Evolutionary conservation across 2,888 invertebrate species (phyloP).

Genomic region (Geotrupes spiniger): DNA sequence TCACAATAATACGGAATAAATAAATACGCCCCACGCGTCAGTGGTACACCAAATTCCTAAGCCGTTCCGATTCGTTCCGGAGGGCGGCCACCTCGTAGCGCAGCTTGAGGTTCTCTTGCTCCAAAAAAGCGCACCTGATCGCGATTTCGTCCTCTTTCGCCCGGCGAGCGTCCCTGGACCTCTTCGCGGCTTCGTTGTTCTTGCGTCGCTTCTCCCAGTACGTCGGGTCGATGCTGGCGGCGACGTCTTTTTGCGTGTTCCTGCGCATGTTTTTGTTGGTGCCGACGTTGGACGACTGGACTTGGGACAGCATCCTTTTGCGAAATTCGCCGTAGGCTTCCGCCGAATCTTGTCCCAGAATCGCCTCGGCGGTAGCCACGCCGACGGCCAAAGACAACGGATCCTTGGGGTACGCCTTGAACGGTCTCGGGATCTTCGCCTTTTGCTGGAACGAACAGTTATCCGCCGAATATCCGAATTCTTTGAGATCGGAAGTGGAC

Average conservation of each 20-base stretch:
- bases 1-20: constrained; percentile 1
- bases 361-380: constrained; percentile 47
- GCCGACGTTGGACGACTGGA: constrained; percentile 50
- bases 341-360: constrained; percentile 55
- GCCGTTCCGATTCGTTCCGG: constrained; percentile 35
- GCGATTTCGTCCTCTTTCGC: constrained; percentile 91
- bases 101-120: constrained; percentile 81
- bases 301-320: constrained; percentile 63
- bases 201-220: constrained; percentile 86
- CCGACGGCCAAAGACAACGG: constrained; percentile 60
- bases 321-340: constrained; percentile 73
- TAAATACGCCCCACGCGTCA: constrained; percentile 8
- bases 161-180: constrained; percentile 85
- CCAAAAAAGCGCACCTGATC: constrained; percentile 80
- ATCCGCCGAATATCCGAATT: constrained; percentile 7
- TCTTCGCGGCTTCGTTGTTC: constrained; percentile 94
- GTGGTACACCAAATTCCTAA: constrained; percentile 25
- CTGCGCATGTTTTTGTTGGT: constrained; percentile 74
- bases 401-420: constrained; percentile 72
- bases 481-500: constrained; percentile 23
- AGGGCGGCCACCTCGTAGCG: constrained; percentile 56
- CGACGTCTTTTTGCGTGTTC: constrained; percentile 27
- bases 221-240: constrained; percentile 61
- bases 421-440: constrained; percentile 58
- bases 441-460: constrained; percentile 25